Evolutionary conservation across 1,140 invertebrate species (phyloP).

Genomic region (Metaphire vulgaris): DNA sequence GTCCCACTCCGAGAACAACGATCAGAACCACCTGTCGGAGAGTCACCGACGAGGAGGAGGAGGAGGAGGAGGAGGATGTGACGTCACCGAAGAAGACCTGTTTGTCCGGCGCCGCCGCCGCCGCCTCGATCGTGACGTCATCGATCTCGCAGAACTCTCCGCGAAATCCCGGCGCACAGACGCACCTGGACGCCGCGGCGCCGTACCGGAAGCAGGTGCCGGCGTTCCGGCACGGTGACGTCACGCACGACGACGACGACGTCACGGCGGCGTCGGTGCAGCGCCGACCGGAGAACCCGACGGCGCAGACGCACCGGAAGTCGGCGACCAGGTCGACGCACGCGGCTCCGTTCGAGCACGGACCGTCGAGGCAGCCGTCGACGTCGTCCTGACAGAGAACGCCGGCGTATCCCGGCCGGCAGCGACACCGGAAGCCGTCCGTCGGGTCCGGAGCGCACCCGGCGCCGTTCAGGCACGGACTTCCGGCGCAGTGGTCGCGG

Average conservation of each 20-base stretch:
- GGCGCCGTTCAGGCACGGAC: slow-evolving; percentile 77
- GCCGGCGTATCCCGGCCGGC: slow-evolving; percentile 78
- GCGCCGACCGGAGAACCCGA: slow-evolving; percentile 53
- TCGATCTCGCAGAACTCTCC: slow-evolving; percentile 30
- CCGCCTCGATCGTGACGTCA: not conserved
- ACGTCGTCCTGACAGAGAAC: slow-evolving; percentile 62
- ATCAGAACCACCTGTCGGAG: slow-evolving; percentile 38
- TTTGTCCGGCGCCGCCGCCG: not conserved
- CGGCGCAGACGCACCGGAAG: slow-evolving; percentile 67
- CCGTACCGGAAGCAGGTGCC: slow-evolving; percentile 31
- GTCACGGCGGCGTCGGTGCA: slow-evolving; percentile 44
- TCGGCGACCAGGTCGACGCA: slow-evolving; percentile 38
- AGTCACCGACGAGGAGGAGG: no score
- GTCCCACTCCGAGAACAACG: slow-evolving; percentile 42
- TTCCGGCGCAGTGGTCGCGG: slow-evolving; percentile 26
- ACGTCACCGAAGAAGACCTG: not conserved
- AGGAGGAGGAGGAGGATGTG: no score
- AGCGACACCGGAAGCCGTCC: slow-evolving; percentile 60
- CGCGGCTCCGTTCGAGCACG: slow-evolving; percentile 45
- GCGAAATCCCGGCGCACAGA: slow-evolving; percentile 34
- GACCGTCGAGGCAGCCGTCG: slow-evolving; percentile 42
- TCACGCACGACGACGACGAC: slow-evolving; percentile 32
- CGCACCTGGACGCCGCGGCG: slow-evolving; percentile 36
- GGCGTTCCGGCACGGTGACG: slow-evolving; percentile 38
- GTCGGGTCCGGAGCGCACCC: slow-evolving; percentile 69